phyloP scores from a whole-genome alignment of 2,888 invertebrate species.

The Andrena minutula region DNA sequence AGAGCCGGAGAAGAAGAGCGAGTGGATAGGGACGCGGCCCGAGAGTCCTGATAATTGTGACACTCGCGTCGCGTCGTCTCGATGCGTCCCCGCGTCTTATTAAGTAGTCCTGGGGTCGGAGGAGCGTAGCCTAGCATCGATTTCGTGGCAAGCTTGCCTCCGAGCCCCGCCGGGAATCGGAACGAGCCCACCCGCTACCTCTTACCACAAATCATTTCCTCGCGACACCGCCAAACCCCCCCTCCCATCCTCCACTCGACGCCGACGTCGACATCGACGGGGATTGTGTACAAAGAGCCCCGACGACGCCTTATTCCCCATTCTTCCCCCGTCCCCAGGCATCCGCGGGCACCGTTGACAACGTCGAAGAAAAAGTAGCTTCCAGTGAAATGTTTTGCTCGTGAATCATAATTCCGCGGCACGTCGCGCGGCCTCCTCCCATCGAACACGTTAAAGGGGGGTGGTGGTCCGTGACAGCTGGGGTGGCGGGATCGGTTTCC shows the following conservation, averaged over 20 bases:
- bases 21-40: slow-evolving; percentile 16
- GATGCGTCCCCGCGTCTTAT: slow-evolving; percentile 61
- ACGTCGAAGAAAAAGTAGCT: slow-evolving; percentile 67
- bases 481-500: slow-evolving; percentile 57
- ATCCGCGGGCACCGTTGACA: slow-evolving; percentile 45
- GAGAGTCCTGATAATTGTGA: slow-evolving; percentile 65
- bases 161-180: slow-evolving; percentile 43
- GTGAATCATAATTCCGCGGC: slow-evolving; percentile 71
- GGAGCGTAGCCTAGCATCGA: slow-evolving; percentile 42
- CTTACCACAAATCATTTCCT: slow-evolving; percentile 68
- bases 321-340: slow-evolving; percentile 19
- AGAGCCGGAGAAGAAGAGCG: slow-evolving; percentile 35
- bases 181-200: slow-evolving; percentile 45
- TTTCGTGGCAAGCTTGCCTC: slow-evolving; percentile 40
- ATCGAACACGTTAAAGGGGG: slow-evolving; percentile 10
- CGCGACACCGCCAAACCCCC: slow-evolving; percentile 33
- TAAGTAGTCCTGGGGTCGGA: slow-evolving; percentile 37
- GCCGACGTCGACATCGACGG: slow-evolving; percentile 47
- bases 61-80: slow-evolving; percentile 45
- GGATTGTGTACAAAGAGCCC: slow-evolving; percentile 52
- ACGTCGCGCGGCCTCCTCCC: slow-evolving; percentile 36
- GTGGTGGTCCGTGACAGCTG: slow-evolving; percentile 52
- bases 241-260: slow-evolving; percentile 11
- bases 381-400: slow-evolving; percentile 68
- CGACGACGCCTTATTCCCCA: slow-evolving; percentile 45